Percentiles rank a stretch among this genome's conserved stretches.
Conservation (phyloP, 2,888 invertebrate genomes). For the Euphydryas editha region DNA sequence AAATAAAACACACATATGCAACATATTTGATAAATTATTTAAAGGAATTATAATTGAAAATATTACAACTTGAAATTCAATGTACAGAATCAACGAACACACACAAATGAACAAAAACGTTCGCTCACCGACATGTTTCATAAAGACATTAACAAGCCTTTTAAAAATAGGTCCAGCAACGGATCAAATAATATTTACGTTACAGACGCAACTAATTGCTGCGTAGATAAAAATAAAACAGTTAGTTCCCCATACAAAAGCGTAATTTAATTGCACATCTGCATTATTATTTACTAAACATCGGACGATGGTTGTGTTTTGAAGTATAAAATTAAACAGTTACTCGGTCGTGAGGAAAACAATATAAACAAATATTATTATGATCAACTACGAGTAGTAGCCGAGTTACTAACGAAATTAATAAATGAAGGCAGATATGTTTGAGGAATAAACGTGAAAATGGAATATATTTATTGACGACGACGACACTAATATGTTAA, state of each 20-base stretch:
- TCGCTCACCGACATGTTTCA: not conserved
- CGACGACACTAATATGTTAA: no score
- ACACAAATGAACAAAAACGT: not conserved
- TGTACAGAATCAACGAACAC: not conserved
- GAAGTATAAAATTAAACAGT: not conserved
- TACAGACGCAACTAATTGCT: not conserved
- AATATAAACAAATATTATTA: not conserved
- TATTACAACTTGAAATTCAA: not conserved
- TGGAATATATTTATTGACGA: no score
- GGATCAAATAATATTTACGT: constrained; percentile 5
- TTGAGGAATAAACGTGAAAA: not conserved
- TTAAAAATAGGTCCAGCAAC: constrained; percentile 10
- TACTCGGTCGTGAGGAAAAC: not conserved
- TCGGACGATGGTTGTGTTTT: not conserved
- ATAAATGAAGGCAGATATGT: not conserved
- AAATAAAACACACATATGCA: no score
- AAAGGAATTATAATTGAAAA: not conserved
- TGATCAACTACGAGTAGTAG: not conserved
- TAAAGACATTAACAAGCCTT: not conserved
- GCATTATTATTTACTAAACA: constrained; percentile 17
- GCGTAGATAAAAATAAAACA: constrained; percentile 14
- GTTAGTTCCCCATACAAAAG: constrained; percentile 5
- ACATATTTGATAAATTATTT: not conserved
- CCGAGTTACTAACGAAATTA: not conserved
- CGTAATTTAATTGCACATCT: constrained; percentile 16